Conservation (phyloP, 2,888 invertebrate genomes). For the Scelioninae gen. 1 region DNA sequence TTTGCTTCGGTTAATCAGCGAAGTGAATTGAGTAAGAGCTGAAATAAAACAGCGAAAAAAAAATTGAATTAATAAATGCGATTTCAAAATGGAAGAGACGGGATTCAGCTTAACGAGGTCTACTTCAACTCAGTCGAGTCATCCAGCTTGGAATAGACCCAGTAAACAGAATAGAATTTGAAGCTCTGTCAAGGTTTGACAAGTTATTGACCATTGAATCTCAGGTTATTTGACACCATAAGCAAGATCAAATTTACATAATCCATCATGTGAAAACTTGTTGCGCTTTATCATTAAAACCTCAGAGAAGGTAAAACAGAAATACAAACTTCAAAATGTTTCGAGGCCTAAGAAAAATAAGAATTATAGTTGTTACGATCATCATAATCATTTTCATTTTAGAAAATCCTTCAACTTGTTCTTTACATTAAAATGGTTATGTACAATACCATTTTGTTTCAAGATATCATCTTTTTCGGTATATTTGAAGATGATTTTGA, state of each 20-base stretch:
- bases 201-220: constrained; percentile 21
- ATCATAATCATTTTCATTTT: no score
- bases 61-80: constrained; percentile 80
- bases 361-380: no score
- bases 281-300: constrained; percentile 52
- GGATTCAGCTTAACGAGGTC: constrained; percentile 26
- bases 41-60: constrained; percentile 78
- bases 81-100: constrained; percentile 26
- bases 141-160: constrained; percentile 7
- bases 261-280: constrained; percentile 51
- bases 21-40: constrained; percentile 76
- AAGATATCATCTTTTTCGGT: no score
- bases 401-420: no score
- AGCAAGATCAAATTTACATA: constrained; percentile 54
- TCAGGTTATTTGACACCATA: background rate
- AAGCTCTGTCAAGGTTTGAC: constrained; percentile 1
- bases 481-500: no score
- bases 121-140: constrained; percentile 30
- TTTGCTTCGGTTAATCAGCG: constrained; percentile 78
- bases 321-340: no score
- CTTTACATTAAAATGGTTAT: no score
- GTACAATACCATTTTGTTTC: no score
- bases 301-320: constrained; percentile 28
- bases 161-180: constrained; percentile 11
- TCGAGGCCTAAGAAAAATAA: no score